These are phyloP conservation scores for Pomacea canaliculata DNA, from an alignment of 2,888 invertebrate genomes.

Conservation along the genomic window DNA sequence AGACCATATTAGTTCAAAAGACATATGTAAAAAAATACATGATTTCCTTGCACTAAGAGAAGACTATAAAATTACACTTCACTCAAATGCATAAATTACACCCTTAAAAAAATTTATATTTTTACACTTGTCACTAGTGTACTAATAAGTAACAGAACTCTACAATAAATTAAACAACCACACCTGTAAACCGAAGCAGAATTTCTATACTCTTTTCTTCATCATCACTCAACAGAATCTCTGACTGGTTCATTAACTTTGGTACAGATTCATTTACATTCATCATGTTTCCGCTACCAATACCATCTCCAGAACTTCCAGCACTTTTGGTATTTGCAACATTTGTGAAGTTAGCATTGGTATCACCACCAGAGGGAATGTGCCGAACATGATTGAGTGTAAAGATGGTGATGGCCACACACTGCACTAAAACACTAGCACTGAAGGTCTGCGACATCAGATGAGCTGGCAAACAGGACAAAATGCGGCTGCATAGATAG, in stretches of 20 bases:
- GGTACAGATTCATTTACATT: not conserved
- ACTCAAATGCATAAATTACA: too few relatives aligned
- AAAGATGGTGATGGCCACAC: conserved; percentile 83
- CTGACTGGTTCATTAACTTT: not conserved
- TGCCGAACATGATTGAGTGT: conserved; percentile 72
- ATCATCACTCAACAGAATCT: conserved; percentile 71
- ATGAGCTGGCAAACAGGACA: conserved; percentile 80
- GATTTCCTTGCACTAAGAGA: too few relatives aligned
- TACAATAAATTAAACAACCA: conserved; percentile 46
- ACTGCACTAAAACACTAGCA: conserved; percentile 82
- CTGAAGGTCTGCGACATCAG: conserved; percentile 85
- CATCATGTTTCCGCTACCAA: not conserved
- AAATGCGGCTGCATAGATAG: conserved; percentile 77
- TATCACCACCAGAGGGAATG: conserved; percentile 32
- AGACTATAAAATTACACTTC: too few relatives aligned
- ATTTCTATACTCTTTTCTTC: conserved; percentile 76
- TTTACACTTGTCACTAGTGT: too few relatives aligned
- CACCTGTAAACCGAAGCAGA: conserved; percentile 77
- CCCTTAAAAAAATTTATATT: too few relatives aligned
- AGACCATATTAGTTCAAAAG: not conserved
- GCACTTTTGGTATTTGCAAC: not conserved
- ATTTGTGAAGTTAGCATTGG: not conserved
- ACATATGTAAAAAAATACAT: too few relatives aligned
- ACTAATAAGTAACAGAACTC: not conserved
- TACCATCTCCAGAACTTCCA: not conserved